Evolutionary conservation across 2,888 invertebrate genomes (phyloP), one percentile per base, ranked within the genome.

Genomic region (Eristalis intricaria): DNA sequence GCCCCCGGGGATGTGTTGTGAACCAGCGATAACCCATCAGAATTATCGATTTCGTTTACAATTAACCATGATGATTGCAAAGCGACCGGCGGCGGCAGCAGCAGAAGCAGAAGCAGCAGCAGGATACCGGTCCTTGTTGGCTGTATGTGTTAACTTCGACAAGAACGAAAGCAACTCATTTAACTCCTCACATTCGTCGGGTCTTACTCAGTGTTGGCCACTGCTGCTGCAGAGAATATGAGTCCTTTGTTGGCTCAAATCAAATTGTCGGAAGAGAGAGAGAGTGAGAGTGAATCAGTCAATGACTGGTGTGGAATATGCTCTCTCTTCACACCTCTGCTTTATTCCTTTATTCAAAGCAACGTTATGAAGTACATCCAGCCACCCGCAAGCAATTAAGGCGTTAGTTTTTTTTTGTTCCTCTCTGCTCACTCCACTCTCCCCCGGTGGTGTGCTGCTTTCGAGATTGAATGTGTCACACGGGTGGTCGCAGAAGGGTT

Each of bases 41-140:
- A 87, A 84, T 87, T 87, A 88, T 88, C 81, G 84, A 88, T 88
- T 88, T 84, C 68, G 84, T 77, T 88, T 84, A 81, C 88, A 88
- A 88, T 84, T 88, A 88, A 84, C 84, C 80, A 43, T 81, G 84
- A 84, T 88, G 87, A 88, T 88, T 88, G 87, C 75, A 80, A 58
- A 65, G 77, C 73, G 65, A 79, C 69, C 13, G 40, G n/a, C 26
- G 35, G 22, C 68, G 35, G 71, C 79, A 19, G 8, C 83, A 32
- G 68, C 66, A 79, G 83, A 8, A 10, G 32, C 7, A 32, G 68
- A 66, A 79, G 83, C 32, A 10, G 32, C 7, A 29, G 26, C 26
- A 26, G 26, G 71, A 68, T 74, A 75, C 40, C 61, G 74, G 74
- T 80, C 69, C 73, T 63, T 43, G 65, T 35, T 23, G 43, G 60